Base-by-base conservation (phyloP, 1,140 invertebrate species). In the Penaeus indicus region DNA sequence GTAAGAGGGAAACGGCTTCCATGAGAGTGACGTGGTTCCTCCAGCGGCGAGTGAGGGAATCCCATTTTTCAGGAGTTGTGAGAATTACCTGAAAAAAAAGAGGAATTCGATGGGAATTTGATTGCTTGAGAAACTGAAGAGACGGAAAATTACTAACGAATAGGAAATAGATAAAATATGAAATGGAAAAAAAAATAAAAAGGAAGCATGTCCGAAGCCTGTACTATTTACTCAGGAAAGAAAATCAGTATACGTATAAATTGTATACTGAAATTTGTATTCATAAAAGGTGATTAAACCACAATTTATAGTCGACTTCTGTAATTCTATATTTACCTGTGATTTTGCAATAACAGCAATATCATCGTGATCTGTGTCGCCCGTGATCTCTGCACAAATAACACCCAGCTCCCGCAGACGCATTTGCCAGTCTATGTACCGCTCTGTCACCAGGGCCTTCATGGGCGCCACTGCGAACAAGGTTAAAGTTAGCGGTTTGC, bases 1-100 rank as follows among this genome's bases (percentile, higher is more conserved):
- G 93, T 91, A 97, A 95, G 11, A 97, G 92, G 91, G 95, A 95
- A 18, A 97, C 93, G 1, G 94, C 92, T 90, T 95, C 93, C 38
- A 96, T 94, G 32, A 96, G 91, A 63, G 93, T 91, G 87, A 93
- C 93, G 91, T 96, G 94, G 90, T 96, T 95, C 90, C 94, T 94
- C 95, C 95, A 96, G 90, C 94, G 94, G 89, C 96, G 93, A 0
- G 96, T 97, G 72, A 97, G 91, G 86, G 95, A 95, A 92, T 97
- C 96, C 96, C 96, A 97, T 93, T 97, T 97, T 92, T 97, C 96
- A 16, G 96, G 96, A 8, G 96, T 97, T 21, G 96, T 96, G 89
- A 97, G 94, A 90, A 97, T 95, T 62, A 97, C 91, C 89, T 95
- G 92, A 92, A 69, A 93, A 77, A 42, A 93, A 90, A 5, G 25